Evolutionary conservation across 1,140 invertebrate species (phyloP), one percentile per base, ranked within the genome.

Genomic region (Sminthurides bifidus): DNA sequence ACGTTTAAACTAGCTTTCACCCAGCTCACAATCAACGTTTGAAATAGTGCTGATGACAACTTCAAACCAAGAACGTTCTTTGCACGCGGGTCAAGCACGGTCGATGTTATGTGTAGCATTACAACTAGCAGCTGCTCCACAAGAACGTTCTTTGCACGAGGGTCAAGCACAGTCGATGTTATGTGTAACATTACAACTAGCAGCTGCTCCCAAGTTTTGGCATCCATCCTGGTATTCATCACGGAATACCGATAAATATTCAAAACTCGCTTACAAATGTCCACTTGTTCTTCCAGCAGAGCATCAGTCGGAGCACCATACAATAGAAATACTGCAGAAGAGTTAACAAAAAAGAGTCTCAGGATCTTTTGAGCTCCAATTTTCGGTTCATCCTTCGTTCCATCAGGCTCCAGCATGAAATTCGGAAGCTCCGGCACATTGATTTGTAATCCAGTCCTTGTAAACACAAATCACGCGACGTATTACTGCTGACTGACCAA

Each of bases 171-270:
- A 45, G 89, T 77, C 3, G 90, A 91, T 3, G 92, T 96, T 41
- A 97, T 88, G 74, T 91, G 87, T 43, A 97, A 73, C 58, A 97
- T 74, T 30, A 95, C 88, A 50, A 88, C 70, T 19, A 91, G 68
- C 50, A 91, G 73, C 71, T 92, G 87, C 70, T 92, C 87, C 92
- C 92, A 97, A 19, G 92, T 93, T 64, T 79, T 79, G 60, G 83
- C 83, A 67, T 95, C 89, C 81, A 96, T 86, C 59, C 83, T 78
- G 0, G 89, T 85, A 70, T 96, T 92, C 90, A 95, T 95, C 24
- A 96, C 92, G 79, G 96, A 91, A 66, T 90, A 93, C 57, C 92
- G 76, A 76, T 96, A 97, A 61, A 96, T 92, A 71, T 95, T 97
- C 24, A 97, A 75, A 46, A 97, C 90, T 64, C 90, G 77, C 74